Evolutionary conservation across 2,797 vertebrate species (phyloP).

Genomic region (Euphonia xanthogaster): DNA sequence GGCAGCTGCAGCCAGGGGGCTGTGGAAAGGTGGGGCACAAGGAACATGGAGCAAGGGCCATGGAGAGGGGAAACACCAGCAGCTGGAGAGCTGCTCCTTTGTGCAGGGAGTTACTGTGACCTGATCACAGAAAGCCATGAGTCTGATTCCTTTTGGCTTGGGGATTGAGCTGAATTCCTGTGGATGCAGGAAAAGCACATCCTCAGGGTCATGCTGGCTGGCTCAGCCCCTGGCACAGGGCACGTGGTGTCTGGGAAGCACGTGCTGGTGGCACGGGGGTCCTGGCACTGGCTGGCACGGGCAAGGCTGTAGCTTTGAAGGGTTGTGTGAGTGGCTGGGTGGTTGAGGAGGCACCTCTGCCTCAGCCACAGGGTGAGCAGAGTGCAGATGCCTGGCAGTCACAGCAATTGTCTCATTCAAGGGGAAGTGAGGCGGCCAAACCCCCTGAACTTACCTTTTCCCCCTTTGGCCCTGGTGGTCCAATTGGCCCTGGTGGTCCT

Average conservation of each 20-base stretch:
- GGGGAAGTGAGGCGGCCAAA: not conserved
- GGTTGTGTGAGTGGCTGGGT: not conserved
- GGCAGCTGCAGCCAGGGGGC: not conserved
- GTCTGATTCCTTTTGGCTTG: not conserved
- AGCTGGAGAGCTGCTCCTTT: not conserved
- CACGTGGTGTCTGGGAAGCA: not conserved
- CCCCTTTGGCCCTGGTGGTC: slow-evolving; percentile 90
- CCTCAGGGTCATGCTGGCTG: accelerated
- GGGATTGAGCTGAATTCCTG: not conserved
- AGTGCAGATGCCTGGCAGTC: accelerated
- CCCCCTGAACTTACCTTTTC: slow-evolving; percentile 85
- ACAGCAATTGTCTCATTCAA: not conserved
- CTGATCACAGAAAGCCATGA: not conserved
- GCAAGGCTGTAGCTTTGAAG: not conserved
- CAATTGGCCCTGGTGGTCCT: slow-evolving; percentile 86
- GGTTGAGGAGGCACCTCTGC: not conserved
- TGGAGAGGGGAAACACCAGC: accelerated
- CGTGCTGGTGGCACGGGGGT: accelerated
- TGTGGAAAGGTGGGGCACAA: accelerated
- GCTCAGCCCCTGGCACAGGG: not conserved
- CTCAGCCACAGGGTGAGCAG: not conserved
- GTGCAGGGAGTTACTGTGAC: not conserved
- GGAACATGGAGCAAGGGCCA: not conserved
- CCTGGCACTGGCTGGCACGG: not conserved
- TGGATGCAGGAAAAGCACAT: accelerated